A percentile compares a stretch with the other conserved stretches of the same genome.
Evolutionary conservation across 2,888 invertebrate genomes (phyloP).

Genomic region (Crocallis elinguaria): DNA sequence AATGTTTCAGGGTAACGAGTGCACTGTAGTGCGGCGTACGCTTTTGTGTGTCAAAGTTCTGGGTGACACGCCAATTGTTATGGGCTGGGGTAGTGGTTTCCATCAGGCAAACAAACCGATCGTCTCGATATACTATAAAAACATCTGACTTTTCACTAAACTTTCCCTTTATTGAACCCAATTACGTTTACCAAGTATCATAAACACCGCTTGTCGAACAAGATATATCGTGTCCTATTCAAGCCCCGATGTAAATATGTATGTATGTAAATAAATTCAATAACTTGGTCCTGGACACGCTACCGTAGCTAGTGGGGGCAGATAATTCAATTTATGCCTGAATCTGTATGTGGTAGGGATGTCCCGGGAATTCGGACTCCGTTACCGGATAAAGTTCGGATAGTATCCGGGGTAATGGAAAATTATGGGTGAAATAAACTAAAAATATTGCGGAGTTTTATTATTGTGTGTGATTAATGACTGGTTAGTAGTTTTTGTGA

Average conservation of each 20-base stretch:
- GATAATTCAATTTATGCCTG: conserved; percentile 63
- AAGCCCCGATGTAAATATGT: conserved; percentile 48
- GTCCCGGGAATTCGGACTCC: conserved; percentile 10
- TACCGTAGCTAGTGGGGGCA: conserved; percentile 47
- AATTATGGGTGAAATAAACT: neutral
- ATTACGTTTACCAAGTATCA: conserved; percentile 28
- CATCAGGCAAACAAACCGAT: too few relatives aligned
- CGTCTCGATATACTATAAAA: too few relatives aligned
- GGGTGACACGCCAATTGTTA: too few relatives aligned
- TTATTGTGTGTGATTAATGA: too few relatives aligned
- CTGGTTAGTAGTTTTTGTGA: too few relatives aligned
- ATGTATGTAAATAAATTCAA: conserved; percentile 68
- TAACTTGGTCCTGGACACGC: conserved; percentile 59
- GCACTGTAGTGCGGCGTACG: too few relatives aligned
- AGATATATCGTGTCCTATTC: conserved; percentile 33
- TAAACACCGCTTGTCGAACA: conserved; percentile 26
- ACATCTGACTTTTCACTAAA: neutral
- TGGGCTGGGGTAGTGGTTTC: too few relatives aligned
- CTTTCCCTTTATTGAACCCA: conserved; percentile 7
- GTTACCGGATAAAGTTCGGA: conserved; percentile 17
- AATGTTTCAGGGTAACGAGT: too few relatives aligned
- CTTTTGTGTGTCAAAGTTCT: too few relatives aligned
- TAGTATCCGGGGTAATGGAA: neutral
- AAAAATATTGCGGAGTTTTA: neutral
- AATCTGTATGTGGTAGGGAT: conserved; percentile 13